phyloP scores from a whole-genome alignment of 2,888 invertebrate genomes.

The Philaethria dido region DNA sequence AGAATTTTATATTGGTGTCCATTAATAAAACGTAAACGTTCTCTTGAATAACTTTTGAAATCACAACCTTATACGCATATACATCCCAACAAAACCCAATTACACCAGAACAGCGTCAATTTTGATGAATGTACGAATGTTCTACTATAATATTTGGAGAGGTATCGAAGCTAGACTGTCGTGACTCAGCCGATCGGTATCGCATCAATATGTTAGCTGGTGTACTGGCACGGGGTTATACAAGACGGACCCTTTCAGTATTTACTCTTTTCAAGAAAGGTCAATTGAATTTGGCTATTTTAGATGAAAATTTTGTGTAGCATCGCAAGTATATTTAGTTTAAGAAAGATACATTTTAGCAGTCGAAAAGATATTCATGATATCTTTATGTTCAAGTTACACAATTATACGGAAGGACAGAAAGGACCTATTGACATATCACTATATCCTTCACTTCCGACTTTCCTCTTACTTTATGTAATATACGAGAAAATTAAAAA shows the following conservation, averaged over 20 bases:
- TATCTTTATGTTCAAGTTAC: no score
- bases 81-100: neutral
- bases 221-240: slow-evolving; percentile 58
- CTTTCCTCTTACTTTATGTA: no score
- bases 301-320: neutral
- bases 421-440: no score
- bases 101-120: neutral
- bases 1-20: neutral
- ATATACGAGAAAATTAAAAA: no score
- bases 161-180: slow-evolving; percentile 38
- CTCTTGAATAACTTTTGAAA: neutral
- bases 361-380: neutral
- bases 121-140: neutral
- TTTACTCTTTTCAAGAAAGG: slow-evolving; percentile 16
- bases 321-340: neutral
- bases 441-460: no score
- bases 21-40: neutral
- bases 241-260: slow-evolving; percentile 35
- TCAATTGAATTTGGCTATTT: slow-evolving; percentile 22
- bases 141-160: neutral
- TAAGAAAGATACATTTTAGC: neutral
- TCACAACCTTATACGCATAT: neutral
- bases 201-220: slow-evolving; percentile 49
- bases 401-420: no score
- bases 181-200: slow-evolving; percentile 50